Conservation (phyloP, 2,888 invertebrate species). For the Adineta ricciae region DNA sequence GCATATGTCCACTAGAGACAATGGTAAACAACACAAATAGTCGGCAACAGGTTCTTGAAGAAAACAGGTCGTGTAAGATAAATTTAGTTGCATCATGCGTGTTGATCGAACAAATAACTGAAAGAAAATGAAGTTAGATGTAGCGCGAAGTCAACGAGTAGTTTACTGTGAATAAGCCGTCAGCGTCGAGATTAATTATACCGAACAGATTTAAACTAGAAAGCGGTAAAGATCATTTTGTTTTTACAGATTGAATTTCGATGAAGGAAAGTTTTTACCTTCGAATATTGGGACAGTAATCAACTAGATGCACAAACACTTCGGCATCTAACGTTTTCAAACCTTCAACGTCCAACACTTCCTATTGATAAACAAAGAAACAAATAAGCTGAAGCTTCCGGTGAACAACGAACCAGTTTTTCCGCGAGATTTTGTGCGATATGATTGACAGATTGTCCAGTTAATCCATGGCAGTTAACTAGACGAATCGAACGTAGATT, state of each 20-base stretch:
- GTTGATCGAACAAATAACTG: neutral
- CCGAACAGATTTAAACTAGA: neutral
- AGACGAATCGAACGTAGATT: neutral
- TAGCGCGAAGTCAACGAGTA: neutral
- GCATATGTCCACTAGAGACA: neutral
- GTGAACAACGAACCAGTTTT: neutral
- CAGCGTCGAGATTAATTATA: neutral
- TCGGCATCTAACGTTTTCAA: neutral
- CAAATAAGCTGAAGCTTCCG: neutral
- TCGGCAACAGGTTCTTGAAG: neutral
- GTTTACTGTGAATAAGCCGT: conserved; percentile 7
- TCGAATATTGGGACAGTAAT: conserved; percentile 12
- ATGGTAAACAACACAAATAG: neutral
- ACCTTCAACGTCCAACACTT: neutral
- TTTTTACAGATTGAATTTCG: neutral
- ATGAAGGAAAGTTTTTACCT: neutral
- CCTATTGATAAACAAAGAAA: neutral
- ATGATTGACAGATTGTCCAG: neutral
- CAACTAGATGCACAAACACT: neutral
- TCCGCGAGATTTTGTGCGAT: neutral
- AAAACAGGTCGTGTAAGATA: conserved; percentile 8
- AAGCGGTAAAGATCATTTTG: neutral
- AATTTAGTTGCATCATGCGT: neutral
- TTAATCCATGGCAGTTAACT: neutral
- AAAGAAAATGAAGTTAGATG: neutral